Conservation (phyloP, 2,888 invertebrate species). For the Cryptus viduatorius region DNA sequence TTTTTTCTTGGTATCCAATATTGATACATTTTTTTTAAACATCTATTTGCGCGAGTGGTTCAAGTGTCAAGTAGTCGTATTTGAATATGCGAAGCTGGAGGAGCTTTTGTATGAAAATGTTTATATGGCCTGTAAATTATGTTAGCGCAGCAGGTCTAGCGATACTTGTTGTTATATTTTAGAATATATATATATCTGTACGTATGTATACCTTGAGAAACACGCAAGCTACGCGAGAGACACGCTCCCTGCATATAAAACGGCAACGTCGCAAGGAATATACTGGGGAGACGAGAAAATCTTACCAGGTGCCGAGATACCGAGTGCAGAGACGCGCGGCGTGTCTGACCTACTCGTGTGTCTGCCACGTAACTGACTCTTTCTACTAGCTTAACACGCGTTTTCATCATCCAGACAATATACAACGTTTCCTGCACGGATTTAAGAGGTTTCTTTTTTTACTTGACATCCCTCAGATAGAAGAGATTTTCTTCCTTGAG, state of each 20-base stretch:
- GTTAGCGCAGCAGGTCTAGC: neutral
- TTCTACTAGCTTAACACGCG: constrained; percentile 33
- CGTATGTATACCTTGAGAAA: neutral
- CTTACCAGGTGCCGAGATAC: neutral
- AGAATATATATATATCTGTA: neutral
- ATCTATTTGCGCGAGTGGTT: neutral
- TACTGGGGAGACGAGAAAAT: neutral
- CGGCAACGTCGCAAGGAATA: constrained; percentile 32
- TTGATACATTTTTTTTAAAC: neutral
- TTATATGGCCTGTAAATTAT: constrained; percentile 23
- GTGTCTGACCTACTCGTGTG: constrained; percentile 37
- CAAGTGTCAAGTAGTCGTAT: neutral
- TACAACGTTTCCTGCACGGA: neutral
- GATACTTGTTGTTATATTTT: constrained; percentile 3
- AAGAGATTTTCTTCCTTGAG: constrained; percentile 33
- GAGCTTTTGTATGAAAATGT: constrained; percentile 11
- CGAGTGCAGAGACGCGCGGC: neutral
- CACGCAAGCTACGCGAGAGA: constrained; percentile 32
- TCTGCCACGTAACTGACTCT: constrained; percentile 43
- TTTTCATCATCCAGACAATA: constrained; percentile 6
- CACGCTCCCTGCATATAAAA: constrained; percentile 47
- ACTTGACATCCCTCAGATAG: neutral
- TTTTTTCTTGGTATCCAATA: neutral
- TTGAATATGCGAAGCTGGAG: neutral
- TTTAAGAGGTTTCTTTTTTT: neutral